Evolutionary conservation across 2,797 vertebrate species (phyloP), one percentile per base, ranked within the genome.

Genomic region (Enteromius thamalakanensis): DNA sequence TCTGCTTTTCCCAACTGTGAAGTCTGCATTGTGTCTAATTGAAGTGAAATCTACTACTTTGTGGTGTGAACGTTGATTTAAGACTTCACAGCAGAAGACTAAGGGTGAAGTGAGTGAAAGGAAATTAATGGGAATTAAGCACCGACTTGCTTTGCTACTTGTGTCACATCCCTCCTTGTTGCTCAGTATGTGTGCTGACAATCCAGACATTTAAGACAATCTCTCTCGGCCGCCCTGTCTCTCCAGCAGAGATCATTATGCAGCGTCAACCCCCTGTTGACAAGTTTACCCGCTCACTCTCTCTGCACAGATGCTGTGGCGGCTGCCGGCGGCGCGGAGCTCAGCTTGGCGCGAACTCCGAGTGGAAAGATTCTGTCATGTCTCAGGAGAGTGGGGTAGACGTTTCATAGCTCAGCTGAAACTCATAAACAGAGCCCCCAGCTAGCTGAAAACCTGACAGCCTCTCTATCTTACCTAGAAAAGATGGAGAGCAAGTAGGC

Each of bases 81-180:
- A 68, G 34, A 82, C 60, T 42, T 67, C 47, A 76, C 12, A 51
- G n/a, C n/a, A 58, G 58, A 49, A 29, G 19, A 49, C 3, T 11
- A 19, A 64, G 72, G 80, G 88, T 83, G 62, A 70, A 51, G 23
- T 49, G 14, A 75, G 53, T 70, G 32, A 53, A 74, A 71, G 45
- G 7, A 76, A 67, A 51, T 79, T 79, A 83, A 83, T 83, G 69
- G 49, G 51, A 75, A 79, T 79, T 70, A 74, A 92, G 85, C 94
- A 93, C 91, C 93, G 94, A 96, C 95, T 95, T 95, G 93, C 94
- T 95, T 37, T 96, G 60, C n/a, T 94, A 95, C 93, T 93, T 93
- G 93, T 94, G 91, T 94, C 92, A 94, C 93, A 95, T 49, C 32
- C 94, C 78, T 77, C 85, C 84, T 83, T 87, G 78, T 85, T 83